Base-by-base conservation (phyloP, 2,113 vertebrate genomes). In the Amphiprion ocellaris region DNA sequence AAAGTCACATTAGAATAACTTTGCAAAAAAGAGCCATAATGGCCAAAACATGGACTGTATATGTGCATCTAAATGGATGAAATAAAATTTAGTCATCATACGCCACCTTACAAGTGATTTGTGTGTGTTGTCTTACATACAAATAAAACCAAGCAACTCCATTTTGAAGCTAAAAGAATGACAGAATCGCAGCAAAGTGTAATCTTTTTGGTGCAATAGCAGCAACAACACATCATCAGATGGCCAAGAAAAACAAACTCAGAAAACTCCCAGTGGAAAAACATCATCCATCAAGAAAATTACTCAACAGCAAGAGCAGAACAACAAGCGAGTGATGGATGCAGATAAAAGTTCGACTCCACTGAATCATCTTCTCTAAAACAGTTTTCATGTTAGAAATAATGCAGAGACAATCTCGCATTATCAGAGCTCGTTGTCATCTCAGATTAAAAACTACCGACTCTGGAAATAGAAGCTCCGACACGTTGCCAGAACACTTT, bases 401-500 rank as follows among this genome's bases (percentile, higher is more conserved):
- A 69, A 72, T 5, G 33, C 56, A 66, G 19, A 67, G 46, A 17
- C 23, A n/a, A 19, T 74, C 49, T 41, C 65, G 23, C 63, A 54
- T 66, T 72, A 52, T 58, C 46, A 47, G 59, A 19, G 2, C 56
- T 37, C 30, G 71, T 49, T 74, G 75, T 83, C 68, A 83, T 77
- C 56, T 39, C n/a, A 8, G 46, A 68, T 63, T 62, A 62, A 74
- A 83, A 71, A 61, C 46, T 6, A 69, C 10, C 37, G 58, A n/a
- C 77, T 72, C 70, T 83, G 69, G 19, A 83, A 86, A 84, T 70
- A 87, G 73, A 88, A 81, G 54, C 41, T 33, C 19, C 3, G 55
- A 80, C 50, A 46, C 37, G 30, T 17, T 83, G 81, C 84, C 84
- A 89, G 65, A 88, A 70, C 67, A 83, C 50, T 88, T 72, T 3